Percentiles rank a stretch among this genome's conserved stretches.
phyloP scores from a whole-genome alignment of 2,888 invertebrate species.

The Drosophila subquinaria region DNA sequence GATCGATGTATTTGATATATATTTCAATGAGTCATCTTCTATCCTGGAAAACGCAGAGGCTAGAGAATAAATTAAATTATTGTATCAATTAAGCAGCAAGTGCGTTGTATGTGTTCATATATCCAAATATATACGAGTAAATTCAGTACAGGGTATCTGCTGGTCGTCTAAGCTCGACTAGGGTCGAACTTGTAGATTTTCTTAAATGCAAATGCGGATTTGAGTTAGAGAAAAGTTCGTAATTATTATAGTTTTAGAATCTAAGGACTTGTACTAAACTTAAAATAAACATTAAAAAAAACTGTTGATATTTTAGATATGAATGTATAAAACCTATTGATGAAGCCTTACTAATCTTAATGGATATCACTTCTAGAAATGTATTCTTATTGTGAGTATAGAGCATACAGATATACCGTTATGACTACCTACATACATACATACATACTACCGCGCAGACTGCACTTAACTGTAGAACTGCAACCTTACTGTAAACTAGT shows the following conservation, averaged over 20 bases:
- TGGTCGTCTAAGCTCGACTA: background rate
- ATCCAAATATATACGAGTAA: constrained; percentile 4
- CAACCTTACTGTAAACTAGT: constrained; percentile 35
- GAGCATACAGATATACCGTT: constrained; percentile 25
- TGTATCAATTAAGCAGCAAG: constrained; percentile 5
- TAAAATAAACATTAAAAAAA: constrained; percentile 22
- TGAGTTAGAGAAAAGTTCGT: constrained; percentile 8
- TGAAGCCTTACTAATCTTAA: constrained; percentile 66
- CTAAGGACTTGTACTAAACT: constrained; percentile 3
- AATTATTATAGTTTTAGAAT: constrained; percentile 12
- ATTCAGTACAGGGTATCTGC: constrained; percentile 20
- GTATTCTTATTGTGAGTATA: constrained; percentile 28
- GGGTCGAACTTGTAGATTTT: constrained; percentile 2
- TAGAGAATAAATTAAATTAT: constrained; percentile 5
- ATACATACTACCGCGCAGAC: constrained; percentile 32
- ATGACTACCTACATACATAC: background rate
- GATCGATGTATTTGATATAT: background rate
- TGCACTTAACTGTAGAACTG: constrained; percentile 41
- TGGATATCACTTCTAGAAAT: constrained; percentile 42
- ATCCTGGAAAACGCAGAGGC: background rate
- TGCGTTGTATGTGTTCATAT: constrained; percentile 16
- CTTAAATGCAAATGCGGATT: constrained; percentile 8
- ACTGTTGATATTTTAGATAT: constrained; percentile 49
- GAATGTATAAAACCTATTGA: constrained; percentile 48
- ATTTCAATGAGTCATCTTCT: background rate